Percentiles rank a stretch among this genome's conserved stretches.
Evolutionary conservation across 1,140 invertebrate species (phyloP).

Genomic region (Brachystomella parvula): DNA sequence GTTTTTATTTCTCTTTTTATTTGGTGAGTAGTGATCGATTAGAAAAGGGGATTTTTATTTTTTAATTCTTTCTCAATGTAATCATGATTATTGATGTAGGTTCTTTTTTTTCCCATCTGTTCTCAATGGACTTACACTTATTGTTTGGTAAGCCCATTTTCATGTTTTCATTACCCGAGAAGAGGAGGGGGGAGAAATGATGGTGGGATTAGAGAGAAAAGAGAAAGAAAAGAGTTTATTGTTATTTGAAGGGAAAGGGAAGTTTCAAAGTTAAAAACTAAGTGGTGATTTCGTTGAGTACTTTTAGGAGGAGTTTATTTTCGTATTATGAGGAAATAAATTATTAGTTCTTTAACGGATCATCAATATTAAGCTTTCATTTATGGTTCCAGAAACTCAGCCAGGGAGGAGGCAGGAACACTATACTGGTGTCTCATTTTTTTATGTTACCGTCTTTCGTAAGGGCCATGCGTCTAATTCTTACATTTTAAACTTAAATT

Average conservation of each 20-base stretch:
- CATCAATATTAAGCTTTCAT: too few species aligned
- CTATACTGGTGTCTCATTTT: too few species aligned
- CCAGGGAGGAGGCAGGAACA: too few species aligned
- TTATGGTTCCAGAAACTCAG: too few species aligned
- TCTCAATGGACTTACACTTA: neutral
- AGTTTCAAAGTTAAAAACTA: neutral
- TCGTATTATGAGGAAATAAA: too few species aligned
- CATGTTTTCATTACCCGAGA: conserved; percentile 5
- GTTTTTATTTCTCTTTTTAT: neutral
- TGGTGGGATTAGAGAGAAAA: neutral
- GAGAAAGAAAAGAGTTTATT: neutral
- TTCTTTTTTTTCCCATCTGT: neutral
- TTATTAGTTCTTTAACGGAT: neutral
- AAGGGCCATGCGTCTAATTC: too few species aligned
- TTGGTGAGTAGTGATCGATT: neutral
- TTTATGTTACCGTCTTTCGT: too few species aligned
- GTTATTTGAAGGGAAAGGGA: neutral
- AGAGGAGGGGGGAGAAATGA: neutral
- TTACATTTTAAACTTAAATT: too few species aligned
- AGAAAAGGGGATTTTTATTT: neutral
- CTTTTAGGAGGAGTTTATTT: too few species aligned
- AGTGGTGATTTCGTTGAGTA: neutral
- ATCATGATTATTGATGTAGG: conserved; percentile 5
- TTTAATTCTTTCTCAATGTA: neutral
- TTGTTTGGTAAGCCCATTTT: conserved; percentile 3